Conservation (phyloP, 2,888 invertebrate genomes). For the Scaptomyza tumidula region DNA sequence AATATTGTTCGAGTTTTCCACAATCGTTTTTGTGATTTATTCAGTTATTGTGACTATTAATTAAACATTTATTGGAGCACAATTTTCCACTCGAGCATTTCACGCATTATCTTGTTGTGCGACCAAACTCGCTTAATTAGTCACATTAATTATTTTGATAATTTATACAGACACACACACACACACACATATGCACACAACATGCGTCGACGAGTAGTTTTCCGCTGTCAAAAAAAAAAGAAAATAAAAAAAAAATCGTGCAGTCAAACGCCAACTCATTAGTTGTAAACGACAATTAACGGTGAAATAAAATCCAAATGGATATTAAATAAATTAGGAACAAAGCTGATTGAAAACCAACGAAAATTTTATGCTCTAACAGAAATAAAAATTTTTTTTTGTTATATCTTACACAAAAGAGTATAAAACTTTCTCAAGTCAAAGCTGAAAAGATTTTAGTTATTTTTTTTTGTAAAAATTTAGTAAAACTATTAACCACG, state of each 20-base stretch:
- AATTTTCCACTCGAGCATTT: slow-evolving; percentile 13
- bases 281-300: slow-evolving; percentile 59
- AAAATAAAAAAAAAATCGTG: slow-evolving; percentile 48
- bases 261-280: slow-evolving; percentile 46
- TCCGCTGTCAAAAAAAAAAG: slow-evolving; percentile 49
- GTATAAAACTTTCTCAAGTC: slow-evolving; percentile 16
- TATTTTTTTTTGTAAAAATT: slow-evolving; percentile 43
- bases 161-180: neutral
- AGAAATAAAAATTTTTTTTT: too few species aligned
- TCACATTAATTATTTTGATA: slow-evolving; percentile 14
- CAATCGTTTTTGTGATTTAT: neutral
- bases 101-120: slow-evolving; percentile 13
- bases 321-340: slow-evolving; percentile 6
- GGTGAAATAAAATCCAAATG: slow-evolving; percentile 44
- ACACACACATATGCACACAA: neutral
- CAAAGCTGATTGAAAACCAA: neutral
- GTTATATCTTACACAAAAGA: neutral
- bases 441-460: slow-evolving; percentile 58
- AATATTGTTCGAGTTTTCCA: neutral
- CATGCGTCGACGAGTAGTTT: slow-evolving; percentile 49
- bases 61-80: neutral
- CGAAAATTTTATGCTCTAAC: slow-evolving; percentile 23
- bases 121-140: neutral
- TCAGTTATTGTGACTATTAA: neutral
- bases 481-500: slow-evolving; percentile 77